phyloP scores from a whole-genome alignment of 1,140 invertebrate genomes.

The Camponotus vicinus region DNA sequence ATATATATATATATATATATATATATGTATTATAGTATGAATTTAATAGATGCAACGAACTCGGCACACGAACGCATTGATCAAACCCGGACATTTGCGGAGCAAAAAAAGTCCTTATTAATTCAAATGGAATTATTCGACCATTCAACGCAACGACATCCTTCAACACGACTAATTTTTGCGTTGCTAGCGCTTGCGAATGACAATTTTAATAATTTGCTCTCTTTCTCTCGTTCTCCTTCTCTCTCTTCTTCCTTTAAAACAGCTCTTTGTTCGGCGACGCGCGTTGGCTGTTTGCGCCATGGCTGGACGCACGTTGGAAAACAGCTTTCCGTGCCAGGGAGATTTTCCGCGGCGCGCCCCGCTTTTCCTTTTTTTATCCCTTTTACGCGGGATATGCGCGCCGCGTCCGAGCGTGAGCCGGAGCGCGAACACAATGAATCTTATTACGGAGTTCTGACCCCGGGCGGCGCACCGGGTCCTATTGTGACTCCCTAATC shows the following conservation, averaged over 20 bases:
- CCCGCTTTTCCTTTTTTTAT: slow-evolving; percentile 12
- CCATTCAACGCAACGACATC: not conserved
- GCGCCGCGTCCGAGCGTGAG: slow-evolving; percentile 46
- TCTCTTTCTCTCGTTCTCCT: not conserved
- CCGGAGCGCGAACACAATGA: slow-evolving; percentile 55
- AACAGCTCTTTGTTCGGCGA: slow-evolving; percentile 22
- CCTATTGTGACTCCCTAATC: slow-evolving; percentile 56
- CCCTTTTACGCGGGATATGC: slow-evolving; percentile 51
- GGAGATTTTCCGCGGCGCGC: slow-evolving; percentile 30
- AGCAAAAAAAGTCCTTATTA: not conserved
- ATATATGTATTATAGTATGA: not conserved
- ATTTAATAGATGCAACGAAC: slow-evolving; percentile 3
- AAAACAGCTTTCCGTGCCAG: slow-evolving; percentile 49
- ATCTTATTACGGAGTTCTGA: slow-evolving; percentile 58
- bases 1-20: not conserved
- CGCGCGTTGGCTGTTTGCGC: slow-evolving; percentile 32
- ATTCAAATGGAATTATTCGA: slow-evolving; percentile 14
- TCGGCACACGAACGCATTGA: not conserved
- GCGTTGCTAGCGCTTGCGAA: not conserved
- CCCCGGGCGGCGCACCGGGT: slow-evolving; percentile 33
- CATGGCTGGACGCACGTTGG: slow-evolving; percentile 1
- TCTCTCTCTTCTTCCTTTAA: not conserved
- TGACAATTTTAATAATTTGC: slow-evolving; percentile 39
- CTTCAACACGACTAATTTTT: slow-evolving; percentile 17
- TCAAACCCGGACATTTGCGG: not conserved